phyloP scores from a whole-genome alignment of 1,140 invertebrate genomes.

The Ceratoteleas bidentatus region DNA sequence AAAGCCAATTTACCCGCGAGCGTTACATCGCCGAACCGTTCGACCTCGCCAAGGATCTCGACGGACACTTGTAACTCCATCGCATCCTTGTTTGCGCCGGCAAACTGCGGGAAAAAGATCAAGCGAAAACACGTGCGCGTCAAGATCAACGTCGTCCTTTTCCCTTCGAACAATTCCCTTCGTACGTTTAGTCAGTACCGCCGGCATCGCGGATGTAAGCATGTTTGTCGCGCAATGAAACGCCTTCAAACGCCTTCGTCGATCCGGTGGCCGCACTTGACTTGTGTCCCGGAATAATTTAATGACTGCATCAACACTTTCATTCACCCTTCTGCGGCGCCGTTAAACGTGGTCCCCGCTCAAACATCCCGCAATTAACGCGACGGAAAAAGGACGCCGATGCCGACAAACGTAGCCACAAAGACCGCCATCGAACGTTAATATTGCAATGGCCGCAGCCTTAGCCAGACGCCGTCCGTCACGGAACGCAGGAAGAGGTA shows the following conservation, averaged over 20 bases:
- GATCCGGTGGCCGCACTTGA: slow-evolving; percentile 60
- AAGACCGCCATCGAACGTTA: slow-evolving; percentile 34
- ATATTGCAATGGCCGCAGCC: slow-evolving; percentile 5
- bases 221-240: slow-evolving; percentile 47
- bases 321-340: slow-evolving; percentile 55
- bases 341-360: slow-evolving; percentile 41
- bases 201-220: neutral
- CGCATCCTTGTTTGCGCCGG: too few species aligned
- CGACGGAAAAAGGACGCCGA: slow-evolving; percentile 23
- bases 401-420: slow-evolving; percentile 12
- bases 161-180: too few species aligned
- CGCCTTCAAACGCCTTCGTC: slow-evolving; percentile 58
- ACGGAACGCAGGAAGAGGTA: slow-evolving; percentile 9
- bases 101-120: too few species aligned
- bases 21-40: slow-evolving; percentile 19
- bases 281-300: slow-evolving; percentile 64
- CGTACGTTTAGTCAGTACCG: neutral
- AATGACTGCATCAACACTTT: slow-evolving; percentile 65
- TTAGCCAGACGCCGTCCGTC: slow-evolving; percentile 11
- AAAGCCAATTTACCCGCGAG: slow-evolving; percentile 56
- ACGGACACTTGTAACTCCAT: slow-evolving; percentile 6
- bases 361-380: slow-evolving; percentile 59
- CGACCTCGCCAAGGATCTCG: neutral
- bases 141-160: too few species aligned
- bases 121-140: too few species aligned